Evolutionary conservation across 2,888 invertebrate species (phyloP), one percentile per base, ranked within the genome.

Genomic region (Clusia tigrina): DNA sequence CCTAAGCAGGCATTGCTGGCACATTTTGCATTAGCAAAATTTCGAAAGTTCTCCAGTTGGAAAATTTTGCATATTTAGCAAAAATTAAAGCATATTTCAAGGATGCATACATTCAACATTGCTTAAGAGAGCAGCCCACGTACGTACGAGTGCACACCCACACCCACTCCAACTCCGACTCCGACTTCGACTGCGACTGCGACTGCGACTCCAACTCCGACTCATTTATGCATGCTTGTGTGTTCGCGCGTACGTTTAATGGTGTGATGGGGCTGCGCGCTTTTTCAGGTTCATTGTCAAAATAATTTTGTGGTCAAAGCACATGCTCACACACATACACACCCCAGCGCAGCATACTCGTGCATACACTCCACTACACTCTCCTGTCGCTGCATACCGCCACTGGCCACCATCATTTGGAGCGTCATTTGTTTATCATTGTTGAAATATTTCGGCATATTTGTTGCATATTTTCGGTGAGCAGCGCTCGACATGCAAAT

Each of bases 271-370:
- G n/a, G n/a, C n/a, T n/a, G n/a, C n/a, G 46, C 58, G 37, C 58
- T 57, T 66, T 67, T 67, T 66, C 65, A 67, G 76, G 70, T 75
- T 76, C 72, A 78, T 78, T 78, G 73, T 69, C 77, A 72, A 71
- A 75, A 75, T 74, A 70, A 73, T 79, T 78, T 71, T 69, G 76
- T 70, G 78, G 79, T 79, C 77, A 77, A 72, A 71, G 73, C 74
- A 74, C 62, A 69, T 74, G 75, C 78, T 78, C 75, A 67, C 53
- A 72, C 75, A 66, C 75, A 76, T 69, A 58, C 55, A 70, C 66
- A 67, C 57, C n/a, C n/a, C n/a, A n/a, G n/a, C n/a, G n/a, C n/a
- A n/a, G n/a, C n/a, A n/a, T n/a, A n/a, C 12, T 9, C 32, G 12
- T 32, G 12, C 32, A 32, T 32, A 32, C 32, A 32, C 12, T 32